Evolutionary conservation across 2,797 vertebrate species (phyloP).

Genomic region (Synaphobranchus kaupii): DNA sequence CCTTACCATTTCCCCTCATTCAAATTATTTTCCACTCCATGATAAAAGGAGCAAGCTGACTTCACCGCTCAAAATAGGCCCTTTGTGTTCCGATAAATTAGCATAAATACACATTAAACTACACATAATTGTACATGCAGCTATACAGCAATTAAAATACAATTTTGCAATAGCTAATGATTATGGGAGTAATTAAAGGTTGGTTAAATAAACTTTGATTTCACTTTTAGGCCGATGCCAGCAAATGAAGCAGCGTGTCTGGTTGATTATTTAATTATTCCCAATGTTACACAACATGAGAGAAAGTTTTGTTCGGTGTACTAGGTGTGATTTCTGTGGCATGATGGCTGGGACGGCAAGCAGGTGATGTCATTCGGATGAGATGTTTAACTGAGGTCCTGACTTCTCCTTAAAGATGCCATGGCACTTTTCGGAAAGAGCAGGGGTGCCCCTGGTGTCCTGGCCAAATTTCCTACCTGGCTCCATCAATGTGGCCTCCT

Average conservation of each 20-base stretch:
- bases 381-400: not conserved
- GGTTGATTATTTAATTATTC: conserved; percentile 20
- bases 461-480: not conserved
- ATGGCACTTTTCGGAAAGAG: not conserved
- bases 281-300: not conserved
- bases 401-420: not conserved
- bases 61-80: conserved; percentile 19
- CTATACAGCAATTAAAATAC: conserved; percentile 47
- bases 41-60: not conserved
- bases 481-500: not conserved
- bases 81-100: conserved; percentile 46
- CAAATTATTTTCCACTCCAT: not conserved
- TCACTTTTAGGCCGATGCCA: conserved; percentile 31
- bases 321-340: not conserved
- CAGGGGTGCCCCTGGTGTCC: not conserved
- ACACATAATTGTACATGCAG: conserved; percentile 33
- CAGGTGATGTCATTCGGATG: conserved; percentile 29
- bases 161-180: conserved; percentile 53
- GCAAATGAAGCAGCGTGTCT: not conserved
- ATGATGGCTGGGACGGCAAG: not conserved
- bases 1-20: not conserved
- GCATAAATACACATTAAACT: conserved; percentile 38
- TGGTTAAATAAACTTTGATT: conserved; percentile 48
- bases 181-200: conserved; percentile 51
- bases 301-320: not conserved